Conservation (phyloP, 2,113 vertebrate species). For the Tachysurus fulvidraco region DNA sequence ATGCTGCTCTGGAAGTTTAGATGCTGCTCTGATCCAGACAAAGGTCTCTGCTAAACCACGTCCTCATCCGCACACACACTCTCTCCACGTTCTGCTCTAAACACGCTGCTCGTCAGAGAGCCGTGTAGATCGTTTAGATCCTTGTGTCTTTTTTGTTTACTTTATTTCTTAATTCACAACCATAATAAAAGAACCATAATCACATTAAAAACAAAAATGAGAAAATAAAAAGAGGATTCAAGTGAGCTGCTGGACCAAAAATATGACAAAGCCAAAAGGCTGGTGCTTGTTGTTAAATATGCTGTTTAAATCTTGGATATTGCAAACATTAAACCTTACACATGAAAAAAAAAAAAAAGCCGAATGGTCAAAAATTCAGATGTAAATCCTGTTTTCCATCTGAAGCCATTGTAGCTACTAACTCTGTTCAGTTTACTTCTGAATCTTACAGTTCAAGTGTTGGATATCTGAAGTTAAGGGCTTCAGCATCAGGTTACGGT, state of each 20-base stretch:
- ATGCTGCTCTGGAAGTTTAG: background rate
- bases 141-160: no score
- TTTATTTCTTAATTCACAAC: background rate
- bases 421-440: background rate
- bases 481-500: background rate
- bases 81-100: background rate
- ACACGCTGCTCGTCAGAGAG: background rate
- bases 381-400: background rate
- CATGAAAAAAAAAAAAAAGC: background rate
- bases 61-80: conserved; percentile 27
- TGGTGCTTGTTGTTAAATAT: background rate
- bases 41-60: background rate
- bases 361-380: background rate
- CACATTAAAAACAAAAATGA: no score
- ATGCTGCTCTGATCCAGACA: background rate
- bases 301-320: background rate
- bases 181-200: background rate
- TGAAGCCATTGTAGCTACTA: background rate
- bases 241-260: background rate
- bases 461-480: background rate
- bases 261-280: background rate
- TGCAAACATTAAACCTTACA: background rate
- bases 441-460: background rate
- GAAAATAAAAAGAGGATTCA: background rate
- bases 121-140: background rate